Conservation (phyloP, 2,888 invertebrate species). For the Campopleginae sp. region DNA sequence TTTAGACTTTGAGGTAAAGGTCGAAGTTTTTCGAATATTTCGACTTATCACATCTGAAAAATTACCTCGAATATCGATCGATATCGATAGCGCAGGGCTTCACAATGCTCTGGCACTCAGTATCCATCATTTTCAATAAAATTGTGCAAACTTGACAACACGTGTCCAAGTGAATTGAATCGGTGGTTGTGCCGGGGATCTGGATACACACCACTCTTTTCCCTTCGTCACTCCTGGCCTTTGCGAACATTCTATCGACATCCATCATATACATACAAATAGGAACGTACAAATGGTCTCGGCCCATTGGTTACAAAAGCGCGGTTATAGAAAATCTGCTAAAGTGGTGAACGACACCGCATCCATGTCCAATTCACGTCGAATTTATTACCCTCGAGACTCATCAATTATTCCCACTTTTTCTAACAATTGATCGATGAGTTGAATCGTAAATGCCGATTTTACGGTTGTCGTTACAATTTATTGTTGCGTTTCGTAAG, state of each 20-base stretch:
- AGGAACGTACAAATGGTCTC: conserved; percentile 4
- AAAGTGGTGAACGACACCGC: conserved; percentile 50
- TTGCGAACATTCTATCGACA: conserved; percentile 22
- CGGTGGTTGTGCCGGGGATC: conserved; percentile 32
- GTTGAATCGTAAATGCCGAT: neutral
- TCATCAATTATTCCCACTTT: conserved; percentile 42
- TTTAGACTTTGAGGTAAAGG: neutral
- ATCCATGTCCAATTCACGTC: conserved; percentile 47
- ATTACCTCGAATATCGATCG: neutral
- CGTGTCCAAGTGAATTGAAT: conserved; percentile 66
- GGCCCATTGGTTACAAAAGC: conserved; percentile 40
- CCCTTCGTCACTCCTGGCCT: conserved; percentile 24
- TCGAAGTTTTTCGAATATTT: neutral
- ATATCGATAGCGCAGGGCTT: neutral
- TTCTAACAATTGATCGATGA: neutral
- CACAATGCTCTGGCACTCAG: conserved; percentile 12
- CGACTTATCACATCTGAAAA: neutral
- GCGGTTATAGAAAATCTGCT: conserved; percentile 57
- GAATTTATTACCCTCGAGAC: conserved; percentile 25
- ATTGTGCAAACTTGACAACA: conserved; percentile 66
- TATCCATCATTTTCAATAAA: conserved; percentile 66
- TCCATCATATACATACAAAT: conserved; percentile 27
- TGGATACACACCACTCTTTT: neutral
- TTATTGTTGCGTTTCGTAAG: neutral
- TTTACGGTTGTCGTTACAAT: neutral